These are phyloP conservation scores for Okapia johnstoni DNA, from an alignment of 2,113 vertebrate genomes.

Conservation along the genomic window DNA sequence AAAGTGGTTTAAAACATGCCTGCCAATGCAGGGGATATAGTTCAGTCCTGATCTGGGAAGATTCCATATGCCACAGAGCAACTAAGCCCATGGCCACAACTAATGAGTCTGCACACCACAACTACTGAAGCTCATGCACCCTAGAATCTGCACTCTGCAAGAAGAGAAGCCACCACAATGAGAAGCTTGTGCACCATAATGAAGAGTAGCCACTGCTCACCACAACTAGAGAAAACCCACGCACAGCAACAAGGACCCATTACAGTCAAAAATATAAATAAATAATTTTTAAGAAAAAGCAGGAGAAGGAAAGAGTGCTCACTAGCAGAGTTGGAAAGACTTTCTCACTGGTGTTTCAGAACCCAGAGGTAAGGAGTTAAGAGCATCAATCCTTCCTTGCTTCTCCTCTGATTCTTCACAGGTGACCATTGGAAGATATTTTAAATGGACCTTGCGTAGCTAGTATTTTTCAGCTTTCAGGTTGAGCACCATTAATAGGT, in stretches of 20 bases:
- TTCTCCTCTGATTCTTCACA: not conserved
- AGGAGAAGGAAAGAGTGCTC: not conserved
- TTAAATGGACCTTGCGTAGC: not conserved
- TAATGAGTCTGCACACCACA: accelerated
- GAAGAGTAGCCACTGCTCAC: too few species aligned
- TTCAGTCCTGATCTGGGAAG: not conserved
- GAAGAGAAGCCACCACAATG: not conserved
- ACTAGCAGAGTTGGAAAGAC: not conserved
- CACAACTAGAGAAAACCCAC: not conserved
- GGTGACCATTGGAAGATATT: not conserved
- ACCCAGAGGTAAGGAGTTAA: not conserved
- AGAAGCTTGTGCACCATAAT: accelerated
- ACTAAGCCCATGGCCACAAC: not conserved
- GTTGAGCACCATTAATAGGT: not conserved
- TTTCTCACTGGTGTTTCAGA: too few species aligned
- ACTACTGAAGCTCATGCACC: not conserved
- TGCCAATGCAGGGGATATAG: not conserved
- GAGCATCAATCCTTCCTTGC: not conserved
- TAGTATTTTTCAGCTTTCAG: not conserved
- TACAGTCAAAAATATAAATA: not conserved
- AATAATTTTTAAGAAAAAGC: not conserved
- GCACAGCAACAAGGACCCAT: not conserved
- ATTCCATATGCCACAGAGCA: not conserved
- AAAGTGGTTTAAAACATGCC: not conserved
- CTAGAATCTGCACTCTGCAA: not conserved